Conservation (phyloP, 2,797 vertebrate species). For the Corythornis leucogaster region DNA sequence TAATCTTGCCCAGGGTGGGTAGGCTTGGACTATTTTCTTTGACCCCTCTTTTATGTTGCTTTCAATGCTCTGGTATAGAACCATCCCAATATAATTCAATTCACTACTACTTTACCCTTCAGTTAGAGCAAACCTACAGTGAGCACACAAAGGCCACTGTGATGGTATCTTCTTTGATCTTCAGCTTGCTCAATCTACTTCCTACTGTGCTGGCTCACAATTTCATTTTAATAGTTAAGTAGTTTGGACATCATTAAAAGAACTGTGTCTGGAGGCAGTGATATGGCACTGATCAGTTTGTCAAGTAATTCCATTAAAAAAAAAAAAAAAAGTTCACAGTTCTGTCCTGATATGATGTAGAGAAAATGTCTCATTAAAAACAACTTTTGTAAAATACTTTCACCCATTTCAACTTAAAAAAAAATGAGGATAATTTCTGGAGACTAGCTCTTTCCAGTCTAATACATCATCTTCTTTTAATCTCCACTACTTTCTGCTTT, state of each 20-base stretch:
- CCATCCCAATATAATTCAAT: conserved; percentile 46
- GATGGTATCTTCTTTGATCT: conserved; percentile 70
- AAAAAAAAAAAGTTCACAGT: conserved; percentile 71
- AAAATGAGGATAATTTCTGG: conserved; percentile 69
- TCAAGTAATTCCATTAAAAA: conserved; percentile 67
- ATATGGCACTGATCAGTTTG: conserved; percentile 71
- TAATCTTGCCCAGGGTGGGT: not conserved
- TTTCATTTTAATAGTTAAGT: conserved; percentile 77
- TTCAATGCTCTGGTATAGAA: conserved; percentile 26
- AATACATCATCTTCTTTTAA: conserved; percentile 70
- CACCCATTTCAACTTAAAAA: conserved; percentile 66
- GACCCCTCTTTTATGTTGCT: conserved; percentile 40
- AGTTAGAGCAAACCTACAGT: conserved; percentile 60
- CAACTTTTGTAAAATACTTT: conserved; percentile 73
- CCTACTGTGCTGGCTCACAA: conserved; percentile 63
- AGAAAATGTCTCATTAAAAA: conserved; percentile 72
- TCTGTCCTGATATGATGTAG: conserved; percentile 69
- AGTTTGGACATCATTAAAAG: conserved; percentile 76
- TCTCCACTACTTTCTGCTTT: conserved; percentile 29
- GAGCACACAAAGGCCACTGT: conserved; percentile 46
- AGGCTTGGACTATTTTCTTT: conserved; percentile 1
- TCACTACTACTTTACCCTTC: conserved; percentile 52
- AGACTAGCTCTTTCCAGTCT: conserved; percentile 61
- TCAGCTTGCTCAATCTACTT: conserved; percentile 64
- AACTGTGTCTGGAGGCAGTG: conserved; percentile 69